Percentiles rank a stretch among this genome's conserved stretches.
phyloP scores from a whole-genome alignment of 2,888 invertebrate species.

The Sarcophaga variegata region DNA sequence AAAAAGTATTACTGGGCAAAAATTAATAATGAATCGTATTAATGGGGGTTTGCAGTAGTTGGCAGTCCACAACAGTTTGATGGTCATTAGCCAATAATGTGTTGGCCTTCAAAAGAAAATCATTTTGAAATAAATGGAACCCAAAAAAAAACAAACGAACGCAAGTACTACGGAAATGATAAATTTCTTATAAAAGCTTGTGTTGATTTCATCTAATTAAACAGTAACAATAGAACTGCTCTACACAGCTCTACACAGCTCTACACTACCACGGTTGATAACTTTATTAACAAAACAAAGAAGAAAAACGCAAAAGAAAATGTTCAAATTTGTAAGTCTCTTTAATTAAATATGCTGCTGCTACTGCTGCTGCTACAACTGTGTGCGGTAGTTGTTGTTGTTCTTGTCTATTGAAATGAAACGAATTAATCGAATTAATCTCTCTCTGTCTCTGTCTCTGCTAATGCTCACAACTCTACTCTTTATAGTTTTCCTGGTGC shows the following conservation, averaged over 20 bases:
- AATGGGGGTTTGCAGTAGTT: constrained; percentile 5
- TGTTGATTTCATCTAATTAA: constrained; percentile 36
- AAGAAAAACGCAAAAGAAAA: constrained; percentile 13
- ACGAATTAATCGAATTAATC: constrained; percentile 36
- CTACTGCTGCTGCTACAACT: too few species aligned
- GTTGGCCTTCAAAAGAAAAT: not conserved
- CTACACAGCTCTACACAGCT: not conserved
- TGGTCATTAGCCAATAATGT: not conserved
- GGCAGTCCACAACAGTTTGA: constrained; percentile 41
- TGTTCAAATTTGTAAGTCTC: constrained; percentile 41
- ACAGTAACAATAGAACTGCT: constrained; percentile 36
- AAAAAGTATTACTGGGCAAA: constrained; percentile 9
- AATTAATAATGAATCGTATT: constrained; percentile 50
- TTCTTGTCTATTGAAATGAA: constrained; percentile 19
- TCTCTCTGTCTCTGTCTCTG: not conserved
- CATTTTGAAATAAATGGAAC: not conserved
- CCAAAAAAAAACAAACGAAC: not conserved
- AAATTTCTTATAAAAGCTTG: constrained; percentile 36
- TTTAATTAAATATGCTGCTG: not conserved
- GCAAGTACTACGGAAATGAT: not conserved
- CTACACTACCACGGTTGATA: not conserved
- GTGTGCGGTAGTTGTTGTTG: not conserved
- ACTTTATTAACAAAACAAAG: not conserved
- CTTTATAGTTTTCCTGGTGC: constrained; percentile 58
- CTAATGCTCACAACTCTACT: not conserved